Base-by-base conservation (phyloP, 2,113 vertebrate genomes). In the Otis tarda region DNA sequence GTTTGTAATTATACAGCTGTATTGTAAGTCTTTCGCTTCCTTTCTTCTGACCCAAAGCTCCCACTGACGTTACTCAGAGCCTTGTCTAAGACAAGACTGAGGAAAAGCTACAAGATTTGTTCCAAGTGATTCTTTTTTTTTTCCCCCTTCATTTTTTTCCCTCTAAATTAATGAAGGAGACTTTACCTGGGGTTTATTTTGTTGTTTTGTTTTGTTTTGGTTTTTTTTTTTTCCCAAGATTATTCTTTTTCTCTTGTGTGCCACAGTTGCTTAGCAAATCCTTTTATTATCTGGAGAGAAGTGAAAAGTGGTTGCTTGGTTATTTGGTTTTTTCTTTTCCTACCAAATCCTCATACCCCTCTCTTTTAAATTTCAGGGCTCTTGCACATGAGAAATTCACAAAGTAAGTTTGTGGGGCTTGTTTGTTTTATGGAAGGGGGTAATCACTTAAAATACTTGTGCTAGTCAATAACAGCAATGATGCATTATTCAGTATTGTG, bases 351-450 rank as follows among this genome's bases (percentile, higher is more conserved):
- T 80, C 73, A 94, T 70, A 4, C 6, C 59, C 12, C 84, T 73
- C 57, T 95, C 45, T 89, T 87, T 95, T 88, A 84, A 78, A 71
- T 97, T 97, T 37, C 97, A 99, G 99, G 97, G 99, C 99, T 74
- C 99, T 99, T 7, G 99, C 99, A 81, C 99, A 99, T 31, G 98
- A 99, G 97, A 99, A 99, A 96, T 99, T 99, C 97, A 99, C 99
- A 93, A 99, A 99, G 99, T 99, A 98, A 99, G 99, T 99, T 81
- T 79, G 30, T 57, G 89, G 61, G 37, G 13, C 15, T 94, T 39
- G 24, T 71, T 95, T 95, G 83, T 89, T 95, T 75, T 93, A 28
- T 45, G 69, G 35, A 87, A 78, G 73, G 53, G 71, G 18, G 12
- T 47, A n/a, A 71, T 94, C 78, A 78, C 28, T 89, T 92, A 59